These are phyloP conservation scores for Hylomyscus alleni DNA, from an alignment of 2,797 vertebrate genomes.

Conservation along the genomic window DNA sequence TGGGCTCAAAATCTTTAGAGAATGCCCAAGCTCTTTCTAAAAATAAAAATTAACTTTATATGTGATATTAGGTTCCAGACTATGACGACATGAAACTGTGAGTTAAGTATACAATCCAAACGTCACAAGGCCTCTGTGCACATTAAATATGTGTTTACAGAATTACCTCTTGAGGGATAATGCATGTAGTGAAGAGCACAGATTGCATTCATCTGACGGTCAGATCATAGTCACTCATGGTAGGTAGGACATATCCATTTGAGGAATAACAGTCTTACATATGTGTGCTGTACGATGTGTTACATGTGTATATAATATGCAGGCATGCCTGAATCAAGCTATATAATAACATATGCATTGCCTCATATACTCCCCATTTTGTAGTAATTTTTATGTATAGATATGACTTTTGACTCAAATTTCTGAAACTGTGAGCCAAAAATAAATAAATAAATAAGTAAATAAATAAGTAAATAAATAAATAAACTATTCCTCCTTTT, in stretches of 20 bases:
- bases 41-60: conserved; percentile 51
- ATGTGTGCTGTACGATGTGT: not conserved
- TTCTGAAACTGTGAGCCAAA: not conserved
- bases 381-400: not conserved
- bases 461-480: not conserved
- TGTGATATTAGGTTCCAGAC: not conserved
- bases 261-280: not conserved
- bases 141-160: not conserved
- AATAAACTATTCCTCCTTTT: not conserved
- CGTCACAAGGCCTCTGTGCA: not conserved
- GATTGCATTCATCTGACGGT: not conserved
- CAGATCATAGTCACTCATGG: not conserved
- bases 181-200: not conserved
- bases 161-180: conserved; percentile 24
- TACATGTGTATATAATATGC: not conserved
- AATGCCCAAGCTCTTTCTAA: conserved; percentile 52
- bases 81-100: conserved; percentile 18
- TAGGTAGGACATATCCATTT: not conserved
- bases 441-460: not conserved
- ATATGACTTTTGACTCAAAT: not conserved
- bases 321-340: not conserved
- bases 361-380: not conserved
- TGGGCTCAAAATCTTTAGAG: not conserved
- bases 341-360: not conserved
- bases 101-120: not conserved